Percentiles rank a stretch among this genome's conserved stretches.
phyloP scores from a whole-genome alignment of 2,113 vertebrate species.

The Semicossyphus pulcher region DNA sequence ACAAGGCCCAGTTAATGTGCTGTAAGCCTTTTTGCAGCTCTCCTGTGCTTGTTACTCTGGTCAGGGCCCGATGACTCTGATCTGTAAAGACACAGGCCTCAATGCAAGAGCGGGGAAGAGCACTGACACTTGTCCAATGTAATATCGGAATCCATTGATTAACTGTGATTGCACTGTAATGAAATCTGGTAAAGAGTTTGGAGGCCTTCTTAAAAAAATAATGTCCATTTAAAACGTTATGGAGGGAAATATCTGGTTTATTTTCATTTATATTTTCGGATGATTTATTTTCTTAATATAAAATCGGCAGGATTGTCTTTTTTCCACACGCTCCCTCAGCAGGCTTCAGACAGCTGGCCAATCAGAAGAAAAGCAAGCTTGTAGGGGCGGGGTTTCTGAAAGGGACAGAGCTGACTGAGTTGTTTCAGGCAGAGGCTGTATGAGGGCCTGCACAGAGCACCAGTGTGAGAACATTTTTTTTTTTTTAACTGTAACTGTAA shows the following conservation, averaged over 20 bases:
- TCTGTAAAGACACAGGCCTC: constrained; percentile 49
- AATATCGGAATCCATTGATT: constrained; percentile 47
- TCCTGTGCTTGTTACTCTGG: constrained; percentile 41
- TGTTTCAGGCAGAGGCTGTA: no score
- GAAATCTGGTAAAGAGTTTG: constrained; percentile 31
- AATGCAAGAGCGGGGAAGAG: constrained; percentile 13
- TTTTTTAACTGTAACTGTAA: no score
- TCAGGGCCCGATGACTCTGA: constrained; percentile 52
- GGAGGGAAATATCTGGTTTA: neutral
- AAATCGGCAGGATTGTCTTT: no score
- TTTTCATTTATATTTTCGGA: neutral
- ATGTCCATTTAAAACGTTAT: neutral
- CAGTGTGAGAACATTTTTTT: no score
- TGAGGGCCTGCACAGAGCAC: no score
- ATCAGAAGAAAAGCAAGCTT: no score
- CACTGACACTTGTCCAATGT: constrained; percentile 34
- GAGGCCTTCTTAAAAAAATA: neutral
- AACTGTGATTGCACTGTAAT: constrained; percentile 50
- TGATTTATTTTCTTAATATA: neutral
- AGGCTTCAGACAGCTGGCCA: no score
- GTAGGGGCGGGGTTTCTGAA: no score
- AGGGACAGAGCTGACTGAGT: no score
- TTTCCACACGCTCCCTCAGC: no score
- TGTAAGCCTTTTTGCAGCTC: constrained; percentile 16
- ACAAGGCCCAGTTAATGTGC: constrained; percentile 9